phyloP scores from a whole-genome alignment of 1,140 invertebrate species.

The Portunus trituberculatus region DNA sequence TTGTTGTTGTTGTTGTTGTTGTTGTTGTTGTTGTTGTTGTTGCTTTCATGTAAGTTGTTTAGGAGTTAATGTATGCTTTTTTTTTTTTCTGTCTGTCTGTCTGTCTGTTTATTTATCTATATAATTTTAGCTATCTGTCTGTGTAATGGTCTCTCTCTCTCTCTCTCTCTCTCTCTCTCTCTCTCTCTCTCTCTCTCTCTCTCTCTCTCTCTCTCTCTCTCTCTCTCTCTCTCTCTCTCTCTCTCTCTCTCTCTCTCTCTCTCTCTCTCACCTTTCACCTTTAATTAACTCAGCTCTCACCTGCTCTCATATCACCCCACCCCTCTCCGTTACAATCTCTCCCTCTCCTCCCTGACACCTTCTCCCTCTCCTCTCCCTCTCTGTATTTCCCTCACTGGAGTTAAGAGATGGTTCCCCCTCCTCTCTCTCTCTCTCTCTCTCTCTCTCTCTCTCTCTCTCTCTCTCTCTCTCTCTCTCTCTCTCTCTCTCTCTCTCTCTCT shows the following conservation, averaged over 20 bases:
- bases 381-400: not conserved
- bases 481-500: not conserved
- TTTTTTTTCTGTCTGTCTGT: no score
- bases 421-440: not conserved
- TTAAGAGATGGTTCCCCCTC: not conserved
- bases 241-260: slow-evolving; percentile 32
- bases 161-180: slow-evolving; percentile 45
- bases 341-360: not conserved
- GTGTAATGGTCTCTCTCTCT: not conserved
- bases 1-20: no score
- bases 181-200: slow-evolving; percentile 50
- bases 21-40: no score
- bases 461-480: not conserved
- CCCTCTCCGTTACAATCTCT: not conserved
- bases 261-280: not conserved
- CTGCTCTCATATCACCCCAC: not conserved
- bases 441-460: not conserved
- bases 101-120: no score
- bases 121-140: no score
- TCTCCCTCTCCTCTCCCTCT: not conserved
- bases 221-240: slow-evolving; percentile 29
- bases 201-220: slow-evolving; percentile 47
- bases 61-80: no score
- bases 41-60: no score
- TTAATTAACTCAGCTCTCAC: not conserved